These are phyloP conservation scores for Drosophila guanche DNA, from an alignment of 1,140 invertebrate species.

Conservation along the genomic window DNA sequence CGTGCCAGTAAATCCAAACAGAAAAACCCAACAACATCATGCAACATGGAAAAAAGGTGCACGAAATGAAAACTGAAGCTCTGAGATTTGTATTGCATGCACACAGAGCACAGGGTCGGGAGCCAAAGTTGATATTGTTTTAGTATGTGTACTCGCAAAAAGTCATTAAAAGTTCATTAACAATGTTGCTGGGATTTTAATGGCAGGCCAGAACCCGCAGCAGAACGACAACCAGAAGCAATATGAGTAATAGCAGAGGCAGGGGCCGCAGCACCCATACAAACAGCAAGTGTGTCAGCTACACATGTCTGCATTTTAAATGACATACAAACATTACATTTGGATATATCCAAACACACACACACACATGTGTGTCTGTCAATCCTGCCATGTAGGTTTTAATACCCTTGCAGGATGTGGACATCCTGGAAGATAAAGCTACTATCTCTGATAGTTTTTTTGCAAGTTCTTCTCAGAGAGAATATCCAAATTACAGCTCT, in stretches of 20 bases:
- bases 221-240: constrained; percentile 27
- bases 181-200: constrained; percentile 78
- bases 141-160: constrained; percentile 59
- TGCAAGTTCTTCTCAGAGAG: too few species aligned
- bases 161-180: constrained; percentile 83
- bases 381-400: constrained; percentile 17
- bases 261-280: constrained; percentile 8
- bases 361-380: constrained; percentile 12
- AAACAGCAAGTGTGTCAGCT: constrained; percentile 44
- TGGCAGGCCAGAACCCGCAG: constrained; percentile 28
- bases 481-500: too few species aligned
- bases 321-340: constrained; percentile 53
- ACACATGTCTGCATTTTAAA: constrained; percentile 73
- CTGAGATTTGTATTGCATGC: constrained; percentile 42
- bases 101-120: constrained; percentile 1
- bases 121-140: constrained; percentile 37
- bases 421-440: too few species aligned
- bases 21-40: constrained; percentile 2
- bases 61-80: constrained; percentile 42
- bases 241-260: constrained; percentile 25
- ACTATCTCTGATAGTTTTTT: too few species aligned
- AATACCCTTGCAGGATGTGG: neutral
- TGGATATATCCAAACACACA: constrained; percentile 5
- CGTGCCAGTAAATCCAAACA: constrained; percentile 15
- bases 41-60: constrained; percentile 8